Percentiles rank a stretch among this genome's conserved stretches.
These are phyloP conservation scores for Hestina assimilis DNA, from an alignment of 1,140 invertebrate species.

Conservation along the genomic window DNA sequence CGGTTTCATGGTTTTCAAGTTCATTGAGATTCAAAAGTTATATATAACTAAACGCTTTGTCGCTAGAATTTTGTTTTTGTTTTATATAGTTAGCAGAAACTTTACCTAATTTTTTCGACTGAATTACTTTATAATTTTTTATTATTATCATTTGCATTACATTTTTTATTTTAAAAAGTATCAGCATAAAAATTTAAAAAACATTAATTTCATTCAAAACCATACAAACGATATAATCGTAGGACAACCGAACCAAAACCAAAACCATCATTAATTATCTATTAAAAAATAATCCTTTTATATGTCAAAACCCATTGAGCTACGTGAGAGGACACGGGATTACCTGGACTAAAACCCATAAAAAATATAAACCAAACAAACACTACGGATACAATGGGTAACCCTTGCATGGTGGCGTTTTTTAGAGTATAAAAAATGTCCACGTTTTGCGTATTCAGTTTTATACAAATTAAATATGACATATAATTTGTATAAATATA, in stretches of 20 bases:
- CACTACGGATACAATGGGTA: slow-evolving; percentile 43
- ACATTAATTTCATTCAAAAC: neutral
- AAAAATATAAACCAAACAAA: slow-evolving; percentile 67
- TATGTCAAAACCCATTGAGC: slow-evolving; percentile 67
- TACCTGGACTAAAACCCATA: slow-evolving; percentile 68
- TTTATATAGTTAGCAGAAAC: no score
- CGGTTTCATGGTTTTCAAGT: neutral
- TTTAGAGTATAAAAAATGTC: slow-evolving; percentile 8
- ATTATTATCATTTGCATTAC: neutral
- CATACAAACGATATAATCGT: neutral
- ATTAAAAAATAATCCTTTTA: slow-evolving; percentile 75
- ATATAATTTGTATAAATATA: no score
- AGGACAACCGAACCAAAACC: neutral
- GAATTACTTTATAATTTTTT: neutral
- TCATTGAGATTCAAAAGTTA: neutral
- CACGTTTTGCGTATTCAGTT: neutral
- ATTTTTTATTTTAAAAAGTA: neutral
- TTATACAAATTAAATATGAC: neutral
- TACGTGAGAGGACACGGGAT: slow-evolving; percentile 63
- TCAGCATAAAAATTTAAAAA: neutral
- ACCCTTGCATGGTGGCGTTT: slow-evolving; percentile 38
- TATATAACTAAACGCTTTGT: no score
- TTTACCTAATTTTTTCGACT: no score
- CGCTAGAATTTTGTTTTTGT: no score
- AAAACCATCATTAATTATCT: slow-evolving; percentile 69